Percentiles rank a stretch among this genome's conserved stretches.
phyloP scores from a whole-genome alignment of 64 coral and sea anemone genomes.

The Astreopora myriophthalma region DNA sequence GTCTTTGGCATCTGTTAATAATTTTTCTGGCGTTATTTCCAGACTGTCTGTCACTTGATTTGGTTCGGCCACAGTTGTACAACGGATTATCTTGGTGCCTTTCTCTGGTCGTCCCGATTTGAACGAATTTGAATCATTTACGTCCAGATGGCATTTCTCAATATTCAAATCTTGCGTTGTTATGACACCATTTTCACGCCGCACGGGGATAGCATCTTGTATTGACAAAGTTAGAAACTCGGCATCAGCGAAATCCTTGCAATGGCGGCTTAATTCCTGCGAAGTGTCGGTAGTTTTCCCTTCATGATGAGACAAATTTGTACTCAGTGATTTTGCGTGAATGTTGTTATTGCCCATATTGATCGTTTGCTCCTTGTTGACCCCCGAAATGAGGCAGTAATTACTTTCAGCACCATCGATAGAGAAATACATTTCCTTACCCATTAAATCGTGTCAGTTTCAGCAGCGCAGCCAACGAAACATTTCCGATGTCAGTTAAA shows the following conservation, averaged over 20 bases:
- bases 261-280: not conserved
- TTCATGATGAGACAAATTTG: not conserved
- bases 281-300: not conserved
- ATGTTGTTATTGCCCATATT: conserved; percentile 12
- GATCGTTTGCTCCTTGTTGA: not conserved
- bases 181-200: not conserved
- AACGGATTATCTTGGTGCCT: not conserved
- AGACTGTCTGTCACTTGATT: not conserved
- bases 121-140: not conserved
- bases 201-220: not conserved
- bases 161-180: not conserved
- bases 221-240: not conserved
- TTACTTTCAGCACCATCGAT: not conserved
- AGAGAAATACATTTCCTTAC: not conserved
- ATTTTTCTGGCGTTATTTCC: not conserved
- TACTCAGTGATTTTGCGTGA: not conserved
- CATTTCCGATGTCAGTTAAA: not conserved
- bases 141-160: not conserved
- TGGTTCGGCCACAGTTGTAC: not conserved
- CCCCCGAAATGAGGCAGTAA: not conserved
- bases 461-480: not conserved
- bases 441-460: not conserved
- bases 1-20: not conserved
- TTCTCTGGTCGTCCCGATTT: not conserved
- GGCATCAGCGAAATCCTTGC: not conserved